Percentiles rank a stretch among this genome's conserved stretches.
Conservation (phyloP, 2,888 invertebrate genomes). For the Mythimna lalbum region DNA sequence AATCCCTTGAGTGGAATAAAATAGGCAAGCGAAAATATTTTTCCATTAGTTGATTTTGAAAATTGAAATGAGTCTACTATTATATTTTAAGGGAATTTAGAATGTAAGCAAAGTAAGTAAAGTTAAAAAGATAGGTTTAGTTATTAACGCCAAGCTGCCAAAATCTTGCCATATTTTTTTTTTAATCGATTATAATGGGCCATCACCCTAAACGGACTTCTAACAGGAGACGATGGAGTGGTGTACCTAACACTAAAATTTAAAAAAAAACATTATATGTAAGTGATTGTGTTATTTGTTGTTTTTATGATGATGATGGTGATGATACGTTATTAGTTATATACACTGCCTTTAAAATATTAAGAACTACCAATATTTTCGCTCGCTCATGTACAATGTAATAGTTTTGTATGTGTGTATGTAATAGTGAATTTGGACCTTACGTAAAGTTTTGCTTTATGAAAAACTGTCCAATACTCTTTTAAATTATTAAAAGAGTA, state of each 20-base stretch:
- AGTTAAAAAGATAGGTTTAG: background rate
- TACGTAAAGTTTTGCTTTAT: background rate
- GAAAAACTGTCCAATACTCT: background rate
- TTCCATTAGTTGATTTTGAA: background rate
- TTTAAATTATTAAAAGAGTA: too few species aligned
- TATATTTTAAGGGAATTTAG: background rate
- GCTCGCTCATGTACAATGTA: background rate
- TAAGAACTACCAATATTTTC: background rate
- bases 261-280: background rate
- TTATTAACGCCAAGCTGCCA: slow-evolving; percentile 18
- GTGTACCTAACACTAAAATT: background rate
- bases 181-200: background rate
- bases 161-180: slow-evolving; percentile 34
- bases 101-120: background rate
- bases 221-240: background rate
- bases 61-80: slow-evolving; percentile 10
- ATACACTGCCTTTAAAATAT: background rate
- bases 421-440: background rate
- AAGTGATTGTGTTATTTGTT: too few species aligned
- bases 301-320: too few species aligned
- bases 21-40: background rate
- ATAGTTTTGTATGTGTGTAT: background rate
- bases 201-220: background rate
- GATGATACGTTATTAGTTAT: background rate
- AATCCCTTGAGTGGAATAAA: too few species aligned